phyloP scores from a whole-genome alignment of 2,797 vertebrate species.

The Xiphorhynchus erythropygius region DNA sequence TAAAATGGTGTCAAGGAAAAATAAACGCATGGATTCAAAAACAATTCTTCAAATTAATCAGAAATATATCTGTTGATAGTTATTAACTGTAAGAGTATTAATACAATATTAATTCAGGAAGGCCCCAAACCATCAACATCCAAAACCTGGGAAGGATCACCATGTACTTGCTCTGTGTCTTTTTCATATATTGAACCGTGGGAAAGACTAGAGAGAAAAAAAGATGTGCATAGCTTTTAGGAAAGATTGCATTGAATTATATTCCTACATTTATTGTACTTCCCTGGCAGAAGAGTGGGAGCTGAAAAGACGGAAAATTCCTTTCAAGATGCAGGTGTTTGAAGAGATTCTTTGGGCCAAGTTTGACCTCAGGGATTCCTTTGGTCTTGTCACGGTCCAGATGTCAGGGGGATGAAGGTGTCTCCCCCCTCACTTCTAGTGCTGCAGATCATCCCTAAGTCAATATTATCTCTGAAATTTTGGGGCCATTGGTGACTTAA shows the following conservation, averaged over 20 bases:
- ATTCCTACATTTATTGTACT: conserved; percentile 34
- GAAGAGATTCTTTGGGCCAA: conserved; percentile 30
- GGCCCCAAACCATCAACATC: rapidly evolving
- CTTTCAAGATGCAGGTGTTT: conserved; percentile 46
- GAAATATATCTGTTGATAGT: not conserved
- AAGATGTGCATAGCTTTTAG: not conserved
- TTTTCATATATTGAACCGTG: not conserved
- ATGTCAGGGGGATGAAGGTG: not conserved
- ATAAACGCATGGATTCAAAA: not conserved
- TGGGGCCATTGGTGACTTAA: conserved; percentile 27
- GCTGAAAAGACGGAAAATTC: conserved; percentile 63
- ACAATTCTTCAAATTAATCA: not conserved
- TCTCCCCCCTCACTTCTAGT: not conserved
- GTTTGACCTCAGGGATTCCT: conserved; percentile 49
- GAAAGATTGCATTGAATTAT: not conserved
- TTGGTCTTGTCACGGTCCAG: not conserved
- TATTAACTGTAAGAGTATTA: not conserved
- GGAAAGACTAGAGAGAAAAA: not conserved
- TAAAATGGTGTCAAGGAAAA: not conserved
- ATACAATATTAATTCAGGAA: not conserved
- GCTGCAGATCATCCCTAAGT: conserved; percentile 12
- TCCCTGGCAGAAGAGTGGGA: conserved; percentile 44
- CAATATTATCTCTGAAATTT: conserved; percentile 41
- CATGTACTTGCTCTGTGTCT: not conserved
- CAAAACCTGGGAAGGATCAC: not conserved